phyloP scores from a whole-genome alignment of 1,140 invertebrate genomes.

The Sinella curviseta region DNA sequence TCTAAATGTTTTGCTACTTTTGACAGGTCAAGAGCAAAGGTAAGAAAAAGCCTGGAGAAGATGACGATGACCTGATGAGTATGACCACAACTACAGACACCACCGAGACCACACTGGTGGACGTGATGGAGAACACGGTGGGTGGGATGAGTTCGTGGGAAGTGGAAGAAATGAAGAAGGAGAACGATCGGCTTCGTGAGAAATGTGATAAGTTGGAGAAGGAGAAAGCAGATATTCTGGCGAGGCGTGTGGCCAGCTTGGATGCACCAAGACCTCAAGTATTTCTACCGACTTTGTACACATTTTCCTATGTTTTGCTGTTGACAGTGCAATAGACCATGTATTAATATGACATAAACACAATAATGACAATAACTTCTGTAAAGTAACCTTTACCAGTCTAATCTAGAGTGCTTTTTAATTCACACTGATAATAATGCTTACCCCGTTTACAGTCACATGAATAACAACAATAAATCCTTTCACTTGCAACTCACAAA shows the following conservation, averaged over 20 bases:
- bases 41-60: constrained; percentile 50
- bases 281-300: not conserved
- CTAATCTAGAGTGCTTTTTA: too few relatives aligned
- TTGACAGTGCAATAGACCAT: not conserved
- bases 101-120: constrained; percentile 60
- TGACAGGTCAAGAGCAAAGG: constrained; percentile 52
- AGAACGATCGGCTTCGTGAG: constrained; percentile 58
- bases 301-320: not conserved
- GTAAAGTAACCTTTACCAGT: too few relatives aligned
- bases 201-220: constrained; percentile 76
- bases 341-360: too few relatives aligned
- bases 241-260: constrained; percentile 71
- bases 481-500: too few relatives aligned
- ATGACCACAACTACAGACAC: constrained; percentile 59
- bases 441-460: too few relatives aligned
- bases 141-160: constrained; percentile 62
- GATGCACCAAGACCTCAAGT: constrained; percentile 57
- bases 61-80: constrained; percentile 59
- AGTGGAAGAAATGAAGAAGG: constrained; percentile 62
- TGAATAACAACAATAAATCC: too few relatives aligned
- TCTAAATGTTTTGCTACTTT: not conserved
- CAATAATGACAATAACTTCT: too few relatives aligned
- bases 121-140: constrained; percentile 53
- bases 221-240: constrained; percentile 81
- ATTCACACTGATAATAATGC: too few relatives aligned